phyloP scores from a whole-genome alignment of 2,113 vertebrate species.

The Colistium nudipinnis region DNA sequence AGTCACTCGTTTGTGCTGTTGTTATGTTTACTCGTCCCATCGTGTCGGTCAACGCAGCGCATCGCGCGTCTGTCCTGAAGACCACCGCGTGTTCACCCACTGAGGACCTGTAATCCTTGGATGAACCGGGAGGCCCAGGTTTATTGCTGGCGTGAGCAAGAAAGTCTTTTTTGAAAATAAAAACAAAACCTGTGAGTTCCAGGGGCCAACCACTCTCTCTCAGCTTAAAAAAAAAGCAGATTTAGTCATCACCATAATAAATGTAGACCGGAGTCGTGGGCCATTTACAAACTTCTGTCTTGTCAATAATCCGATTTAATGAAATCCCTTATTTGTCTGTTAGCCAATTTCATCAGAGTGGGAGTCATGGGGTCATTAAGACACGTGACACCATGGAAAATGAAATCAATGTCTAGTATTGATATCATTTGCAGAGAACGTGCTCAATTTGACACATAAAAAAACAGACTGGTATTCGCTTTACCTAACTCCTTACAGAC shows the following conservation, averaged over 20 bases:
- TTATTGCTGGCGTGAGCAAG: background rate
- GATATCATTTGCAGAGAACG: constrained; percentile 32
- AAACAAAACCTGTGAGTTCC: background rate
- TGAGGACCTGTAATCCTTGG: background rate
- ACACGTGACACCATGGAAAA: constrained; percentile 29
- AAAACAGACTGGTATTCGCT: background rate
- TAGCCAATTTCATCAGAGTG: constrained; percentile 11
- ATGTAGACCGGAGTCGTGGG: background rate
- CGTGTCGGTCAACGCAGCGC: constrained; percentile 1
- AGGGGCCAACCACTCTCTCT: too few relatives aligned
- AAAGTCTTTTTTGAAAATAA: background rate
- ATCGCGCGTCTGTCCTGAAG: constrained; percentile 7
- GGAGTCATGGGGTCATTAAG: constrained; percentile 8
- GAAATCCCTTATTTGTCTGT: constrained; percentile 7
- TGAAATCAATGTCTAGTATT: constrained; percentile 27
- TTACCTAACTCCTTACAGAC: background rate
- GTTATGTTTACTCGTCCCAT: constrained; percentile 30
- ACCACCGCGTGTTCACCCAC: constrained; percentile 31
- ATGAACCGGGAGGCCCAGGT: constrained; percentile 3
- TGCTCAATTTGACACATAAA: background rate
- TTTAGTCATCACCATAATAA: too few relatives aligned
- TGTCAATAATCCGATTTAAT: constrained; percentile 14
- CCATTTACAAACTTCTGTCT: background rate
- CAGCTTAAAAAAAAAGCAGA: too few relatives aligned
- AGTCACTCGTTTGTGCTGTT: constrained; percentile 9